Conservation (phyloP, 2,797 vertebrate species). For the Darevskia nairensis region DNA sequence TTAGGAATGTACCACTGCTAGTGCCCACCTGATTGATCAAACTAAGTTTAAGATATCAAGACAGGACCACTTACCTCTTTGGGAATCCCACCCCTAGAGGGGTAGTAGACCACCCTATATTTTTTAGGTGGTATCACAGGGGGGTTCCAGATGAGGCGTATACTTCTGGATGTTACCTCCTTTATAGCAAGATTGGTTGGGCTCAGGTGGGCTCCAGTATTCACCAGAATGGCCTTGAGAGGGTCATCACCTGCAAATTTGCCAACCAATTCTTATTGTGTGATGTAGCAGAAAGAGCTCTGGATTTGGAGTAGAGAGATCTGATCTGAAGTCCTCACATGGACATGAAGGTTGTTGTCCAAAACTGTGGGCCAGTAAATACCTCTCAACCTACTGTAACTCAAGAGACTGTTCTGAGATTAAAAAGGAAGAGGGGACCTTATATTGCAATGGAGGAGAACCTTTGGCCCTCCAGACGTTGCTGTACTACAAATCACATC, state of each 20-base stretch:
- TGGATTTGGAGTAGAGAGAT: neutral
- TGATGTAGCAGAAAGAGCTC: neutral
- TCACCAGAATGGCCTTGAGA: constrained; percentile 60
- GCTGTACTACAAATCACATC: too few relatives aligned
- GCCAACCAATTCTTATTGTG: neutral
- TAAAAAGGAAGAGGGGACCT: neutral
- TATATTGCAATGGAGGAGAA: neutral
- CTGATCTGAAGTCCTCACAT: neutral
- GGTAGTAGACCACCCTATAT: constrained; percentile 89
- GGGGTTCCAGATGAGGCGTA: constrained; percentile 88
- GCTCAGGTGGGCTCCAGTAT: constrained; percentile 77
- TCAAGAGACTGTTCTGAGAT: neutral
- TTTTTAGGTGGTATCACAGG: constrained; percentile 80
- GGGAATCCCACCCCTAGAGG: constrained; percentile 83
- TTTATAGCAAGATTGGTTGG: constrained; percentile 86
- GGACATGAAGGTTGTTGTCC: neutral
- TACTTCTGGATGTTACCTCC: constrained; percentile 86
- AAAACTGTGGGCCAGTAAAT: neutral
- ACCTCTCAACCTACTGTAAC: neutral
- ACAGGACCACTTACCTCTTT: constrained; percentile 84
- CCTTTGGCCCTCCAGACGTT: too few relatives aligned
- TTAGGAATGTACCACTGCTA: neutral
- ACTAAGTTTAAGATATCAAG: neutral
- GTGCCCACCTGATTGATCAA: neutral
- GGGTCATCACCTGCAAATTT: constrained; percentile 53